These are phyloP conservation scores for Villa cingulata DNA, from an alignment of 2,888 invertebrate genomes.

Conservation along the genomic window DNA sequence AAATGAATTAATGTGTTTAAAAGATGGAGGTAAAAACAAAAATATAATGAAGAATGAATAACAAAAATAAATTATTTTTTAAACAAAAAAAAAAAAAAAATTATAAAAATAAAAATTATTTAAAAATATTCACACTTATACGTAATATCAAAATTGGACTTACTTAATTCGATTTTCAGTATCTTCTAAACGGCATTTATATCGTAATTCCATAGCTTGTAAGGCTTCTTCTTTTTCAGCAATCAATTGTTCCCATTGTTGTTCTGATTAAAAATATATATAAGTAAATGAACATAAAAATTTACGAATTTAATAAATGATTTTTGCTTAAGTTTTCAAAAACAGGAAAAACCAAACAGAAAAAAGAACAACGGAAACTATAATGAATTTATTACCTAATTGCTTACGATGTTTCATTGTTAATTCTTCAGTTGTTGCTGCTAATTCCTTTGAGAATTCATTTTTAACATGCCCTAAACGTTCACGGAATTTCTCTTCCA, in stretches of 20 bases:
- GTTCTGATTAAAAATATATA: too few relatives aligned
- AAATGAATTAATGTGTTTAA: too few relatives aligned
- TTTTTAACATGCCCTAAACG: constrained; percentile 37
- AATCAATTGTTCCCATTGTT: constrained; percentile 42
- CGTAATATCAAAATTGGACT: too few relatives aligned
- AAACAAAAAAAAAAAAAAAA: too few relatives aligned
- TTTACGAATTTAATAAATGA: not conserved
- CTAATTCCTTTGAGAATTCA: constrained; percentile 32
- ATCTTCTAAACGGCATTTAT: constrained; percentile 34
- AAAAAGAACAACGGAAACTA: constrained; percentile 25
- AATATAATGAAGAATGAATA: too few relatives aligned
- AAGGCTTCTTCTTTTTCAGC: constrained; percentile 44
- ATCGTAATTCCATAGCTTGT: constrained; percentile 40
- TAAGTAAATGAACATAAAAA: too few relatives aligned
- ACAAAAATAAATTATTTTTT: too few relatives aligned
- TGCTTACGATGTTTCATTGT: constrained; percentile 50
- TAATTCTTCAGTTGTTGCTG: constrained; percentile 45
- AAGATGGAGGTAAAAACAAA: too few relatives aligned
- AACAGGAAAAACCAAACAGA: not conserved
- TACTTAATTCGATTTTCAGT: constrained; percentile 39
- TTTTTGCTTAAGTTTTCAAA: constrained; percentile 21
- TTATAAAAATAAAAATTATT: too few relatives aligned
- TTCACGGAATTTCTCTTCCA: constrained; percentile 60
- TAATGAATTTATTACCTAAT: constrained; percentile 40
- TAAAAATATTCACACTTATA: too few relatives aligned